These are phyloP conservation scores for Rotaria magnacalcarata DNA, from an alignment of 2,888 invertebrate genomes.

Conservation along the genomic window DNA sequence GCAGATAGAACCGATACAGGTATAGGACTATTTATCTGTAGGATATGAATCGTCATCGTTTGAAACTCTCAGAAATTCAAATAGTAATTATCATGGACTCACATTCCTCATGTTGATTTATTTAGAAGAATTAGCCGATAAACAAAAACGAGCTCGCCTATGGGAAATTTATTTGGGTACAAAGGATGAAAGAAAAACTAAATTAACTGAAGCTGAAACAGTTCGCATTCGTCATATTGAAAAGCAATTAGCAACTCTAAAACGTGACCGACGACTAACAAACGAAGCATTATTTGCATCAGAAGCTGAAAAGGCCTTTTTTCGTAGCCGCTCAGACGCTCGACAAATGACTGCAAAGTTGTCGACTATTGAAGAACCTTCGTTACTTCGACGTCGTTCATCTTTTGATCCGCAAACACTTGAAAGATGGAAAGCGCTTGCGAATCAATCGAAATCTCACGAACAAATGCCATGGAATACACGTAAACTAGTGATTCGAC, in stretches of 20 bases:
- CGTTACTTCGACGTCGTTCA: not conserved
- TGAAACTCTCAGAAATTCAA: too few species aligned
- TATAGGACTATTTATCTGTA: too few species aligned
- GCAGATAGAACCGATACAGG: too few species aligned
- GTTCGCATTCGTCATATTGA: slow-evolving; percentile 10
- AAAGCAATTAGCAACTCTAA: not conserved
- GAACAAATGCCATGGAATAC: not conserved
- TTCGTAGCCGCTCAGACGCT: not conserved
- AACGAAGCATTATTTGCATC: not conserved
- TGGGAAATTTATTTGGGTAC: slow-evolving; percentile 19
- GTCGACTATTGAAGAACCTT: not conserved
- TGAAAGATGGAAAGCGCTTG: not conserved
- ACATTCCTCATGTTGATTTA: too few species aligned
- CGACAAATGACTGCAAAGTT: not conserved
- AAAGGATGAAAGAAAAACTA: not conserved
- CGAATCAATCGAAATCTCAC: not conserved
- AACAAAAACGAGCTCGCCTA: slow-evolving; percentile 7
- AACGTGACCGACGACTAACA: not conserved
- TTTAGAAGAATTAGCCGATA: slow-evolving; percentile 30
- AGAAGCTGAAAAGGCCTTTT: not conserved
- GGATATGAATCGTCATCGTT: too few species aligned
- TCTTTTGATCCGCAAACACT: slow-evolving; percentile 13
- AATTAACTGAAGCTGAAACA: not conserved
- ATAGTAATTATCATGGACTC: too few species aligned
- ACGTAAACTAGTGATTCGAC: not conserved